Evolutionary conservation across 2,888 invertebrate species (phyloP), one percentile per base, ranked within the genome.

Genomic region (Agonopterix arenella): DNA sequence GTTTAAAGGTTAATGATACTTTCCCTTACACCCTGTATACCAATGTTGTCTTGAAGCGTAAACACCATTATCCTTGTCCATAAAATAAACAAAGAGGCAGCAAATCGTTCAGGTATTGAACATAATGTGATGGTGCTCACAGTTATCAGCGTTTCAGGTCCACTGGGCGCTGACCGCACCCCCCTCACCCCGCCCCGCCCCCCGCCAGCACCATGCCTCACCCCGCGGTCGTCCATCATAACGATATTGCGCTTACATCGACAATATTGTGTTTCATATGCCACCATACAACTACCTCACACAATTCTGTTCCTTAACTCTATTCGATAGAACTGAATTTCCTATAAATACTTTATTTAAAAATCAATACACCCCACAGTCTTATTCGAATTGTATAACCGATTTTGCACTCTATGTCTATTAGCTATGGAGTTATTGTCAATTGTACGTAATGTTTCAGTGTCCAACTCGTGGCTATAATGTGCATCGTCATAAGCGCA

Each of bases 191-290:
- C 61, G 71, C 68, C 44, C 42, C 40, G 36, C 64, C 59, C 59
- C 65, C 66, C 64, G 65, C 55, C 60, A 70, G 68, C 46, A 40
- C 28, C 11, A 3, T 9, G 60, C 57, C 53, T 62, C 72, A 28
- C 28, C 28, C 28, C 7, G 28, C 28, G 28, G 68, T 85, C 86
- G 85, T 89, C 80, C 82, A 88, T 89, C 89, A 88, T 86, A 85
- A 82, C 81, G 73, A 74, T 81, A 84, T 82, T 81, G 74, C 76
- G 81, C 84, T 84, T 82, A 86, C 89, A 83, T 76, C 80, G 73
- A 83, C 86, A 86, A 88, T 89, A 89, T 89, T 86, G 86, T 85
- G 67, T 79, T 76, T 73, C 76, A 74, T 75, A 76, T 61, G 9
- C 40, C 59, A 52, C 46, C 51, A 49, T 5, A 9, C n/a, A 40